phyloP scores from a whole-genome alignment of 1,140 invertebrate species.

The Trichomalopsis sarcophagae region DNA sequence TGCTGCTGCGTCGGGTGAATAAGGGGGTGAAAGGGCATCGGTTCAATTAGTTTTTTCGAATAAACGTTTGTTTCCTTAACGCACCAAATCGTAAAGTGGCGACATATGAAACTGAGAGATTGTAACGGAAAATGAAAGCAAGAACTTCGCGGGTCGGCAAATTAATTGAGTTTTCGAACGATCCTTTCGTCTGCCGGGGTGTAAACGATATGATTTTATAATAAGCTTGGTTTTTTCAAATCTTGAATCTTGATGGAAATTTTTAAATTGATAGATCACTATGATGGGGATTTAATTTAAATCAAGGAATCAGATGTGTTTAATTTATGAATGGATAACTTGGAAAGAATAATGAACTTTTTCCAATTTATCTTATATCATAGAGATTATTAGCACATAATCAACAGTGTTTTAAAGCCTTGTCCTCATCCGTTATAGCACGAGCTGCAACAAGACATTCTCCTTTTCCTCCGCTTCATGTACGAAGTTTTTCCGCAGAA shows the following conservation, averaged over 20 bases:
- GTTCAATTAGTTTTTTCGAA: constrained; percentile 60
- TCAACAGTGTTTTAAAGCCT: no score
- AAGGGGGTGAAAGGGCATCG: constrained; percentile 33
- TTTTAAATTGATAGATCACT: no score
- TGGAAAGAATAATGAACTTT: no score
- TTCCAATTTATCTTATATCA: no score
- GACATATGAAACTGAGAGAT: constrained; percentile 54
- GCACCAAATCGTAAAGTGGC: constrained; percentile 50
- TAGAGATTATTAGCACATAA: no score
- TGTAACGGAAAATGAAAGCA: constrained; percentile 39
- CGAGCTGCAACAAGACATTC: no score
- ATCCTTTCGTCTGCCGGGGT: neutral
- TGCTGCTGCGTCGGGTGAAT: neutral
- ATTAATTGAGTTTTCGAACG: constrained; percentile 45
- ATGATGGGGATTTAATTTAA: no score
- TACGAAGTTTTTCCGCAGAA: no score
- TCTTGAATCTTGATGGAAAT: neutral
- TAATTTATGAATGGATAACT: no score
- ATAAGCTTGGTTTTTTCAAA: neutral
- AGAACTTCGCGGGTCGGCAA: constrained; percentile 30
- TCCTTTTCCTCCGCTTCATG: no score
- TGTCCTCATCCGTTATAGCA: no score
- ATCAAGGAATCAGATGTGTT: no score
- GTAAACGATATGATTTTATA: neutral
- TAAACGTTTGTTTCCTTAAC: constrained; percentile 58